Base-by-base conservation (phyloP, 2,888 invertebrate species). In the Holacanthella duospinosa region DNA sequence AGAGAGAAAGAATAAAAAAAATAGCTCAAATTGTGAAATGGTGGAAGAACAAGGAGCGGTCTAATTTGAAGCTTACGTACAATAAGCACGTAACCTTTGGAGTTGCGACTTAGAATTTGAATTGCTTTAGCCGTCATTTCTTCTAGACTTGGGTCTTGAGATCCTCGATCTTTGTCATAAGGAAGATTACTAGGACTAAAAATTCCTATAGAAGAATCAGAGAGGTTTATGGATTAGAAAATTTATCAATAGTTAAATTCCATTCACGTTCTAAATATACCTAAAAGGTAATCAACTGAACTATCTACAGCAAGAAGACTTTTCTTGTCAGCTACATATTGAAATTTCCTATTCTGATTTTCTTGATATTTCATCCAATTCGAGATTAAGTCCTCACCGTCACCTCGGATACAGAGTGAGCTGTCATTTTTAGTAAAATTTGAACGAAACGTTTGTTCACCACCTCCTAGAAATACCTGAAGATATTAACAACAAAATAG, bases 391-490 rank as follows among this genome's bases (percentile, higher is more conserved):
- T 93, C 82, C 48, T 85, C 80, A 0, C 87, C 87, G 74, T 93
- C 93, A 55, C 77, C 77, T 1, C 91, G 83, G 29, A 80, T 78
- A 66, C 90, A 88, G 0, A 82, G 80, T 83, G 86, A 86, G 0
- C 76, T 77, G 3, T 26, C 29, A 29, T 58, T 58, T 70, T 84
- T 84, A 48, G 84, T 76, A 0, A 86, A 84, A 70, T 88, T 87
- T 0, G 76, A 77, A 28, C 84, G 81, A 6, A 91, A 76, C 68
- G 82, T 79, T 75, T 88, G 87, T 55, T 86, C 81, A 0, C 93
- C 93, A 2, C 93, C 93, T 0, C 93, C 93, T 82, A 93, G 84
- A 25, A 93, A 86, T 0, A 90, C 88, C 87, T 87, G 73, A 2
- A 74, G 74, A n/a, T 43, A 58, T 63, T 48, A 24, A 24, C 24